Evolutionary conservation across 2,888 invertebrate genomes (phyloP).

Genomic region (Stenichneumon culpator): DNA sequence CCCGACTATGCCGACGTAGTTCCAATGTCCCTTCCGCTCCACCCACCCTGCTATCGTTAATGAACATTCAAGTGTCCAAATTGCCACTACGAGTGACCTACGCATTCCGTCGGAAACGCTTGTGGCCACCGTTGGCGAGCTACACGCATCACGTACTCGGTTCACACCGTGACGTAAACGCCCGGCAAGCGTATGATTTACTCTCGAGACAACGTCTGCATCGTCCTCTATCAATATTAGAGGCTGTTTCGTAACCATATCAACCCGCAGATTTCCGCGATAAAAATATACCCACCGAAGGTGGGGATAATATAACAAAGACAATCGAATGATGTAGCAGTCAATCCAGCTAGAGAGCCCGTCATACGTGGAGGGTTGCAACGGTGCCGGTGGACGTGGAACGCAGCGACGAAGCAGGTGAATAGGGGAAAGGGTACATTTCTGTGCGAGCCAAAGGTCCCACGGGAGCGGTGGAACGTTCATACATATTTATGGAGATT

Average conservation of each 20-base stretch:
- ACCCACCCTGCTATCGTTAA: slow-evolving; percentile 40
- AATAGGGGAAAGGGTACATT: slow-evolving; percentile 34
- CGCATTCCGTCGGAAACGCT: slow-evolving; percentile 50
- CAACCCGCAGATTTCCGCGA: neutral
- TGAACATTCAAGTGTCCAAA: slow-evolving; percentile 62
- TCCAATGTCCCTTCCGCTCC: slow-evolving; percentile 35
- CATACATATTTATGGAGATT: slow-evolving; percentile 80
- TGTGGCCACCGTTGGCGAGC: slow-evolving; percentile 45
- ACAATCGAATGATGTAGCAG: slow-evolving; percentile 13
- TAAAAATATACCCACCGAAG: neutral
- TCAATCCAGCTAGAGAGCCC: slow-evolving; percentile 12
- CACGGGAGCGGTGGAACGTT: slow-evolving; percentile 73
- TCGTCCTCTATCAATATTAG: neutral
- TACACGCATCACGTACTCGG: slow-evolving; percentile 43
- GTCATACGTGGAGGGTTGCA: slow-evolving; percentile 25
- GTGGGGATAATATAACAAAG: neutral
- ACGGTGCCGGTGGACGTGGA: slow-evolving; percentile 26
- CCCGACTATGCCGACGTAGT: slow-evolving; percentile 46
- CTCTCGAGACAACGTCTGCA: neutral
- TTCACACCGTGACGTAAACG: slow-evolving; percentile 13
- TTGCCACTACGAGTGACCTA: slow-evolving; percentile 25
- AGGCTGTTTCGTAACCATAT: neutral
- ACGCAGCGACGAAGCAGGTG: slow-evolving; percentile 19
- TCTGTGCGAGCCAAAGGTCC: slow-evolving; percentile 68
- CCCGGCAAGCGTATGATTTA: slow-evolving; percentile 4